phyloP scores from a whole-genome alignment of 2,888 invertebrate genomes.

The Tipula vernalis region DNA sequence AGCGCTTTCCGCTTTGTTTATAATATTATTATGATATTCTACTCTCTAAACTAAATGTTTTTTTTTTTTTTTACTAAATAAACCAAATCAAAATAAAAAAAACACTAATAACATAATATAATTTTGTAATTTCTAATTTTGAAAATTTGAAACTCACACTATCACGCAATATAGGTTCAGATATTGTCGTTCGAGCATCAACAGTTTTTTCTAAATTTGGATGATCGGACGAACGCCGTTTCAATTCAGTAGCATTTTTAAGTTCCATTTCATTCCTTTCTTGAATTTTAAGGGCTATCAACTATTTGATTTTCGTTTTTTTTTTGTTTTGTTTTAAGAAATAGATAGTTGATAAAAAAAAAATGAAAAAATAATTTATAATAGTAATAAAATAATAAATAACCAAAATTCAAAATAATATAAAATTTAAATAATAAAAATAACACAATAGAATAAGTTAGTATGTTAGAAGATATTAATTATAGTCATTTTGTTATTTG shows the following conservation, averaged over 20 bases:
- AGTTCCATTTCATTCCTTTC: not conserved
- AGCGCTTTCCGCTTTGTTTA: not conserved
- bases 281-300: not conserved
- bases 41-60: not conserved
- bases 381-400: not conserved
- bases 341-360: not conserved
- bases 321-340: not conserved
- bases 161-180: conserved; percentile 34
- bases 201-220: not conserved
- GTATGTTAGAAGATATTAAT: not conserved
- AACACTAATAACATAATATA: not conserved
- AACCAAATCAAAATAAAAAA: not conserved
- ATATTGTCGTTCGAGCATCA: conserved; percentile 12
- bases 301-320: not conserved
- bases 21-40: not conserved
- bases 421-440: not conserved
- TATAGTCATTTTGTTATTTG: not conserved
- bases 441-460: not conserved
- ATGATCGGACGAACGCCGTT: conserved; percentile 12
- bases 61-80: not conserved
- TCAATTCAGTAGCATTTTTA: not conserved
- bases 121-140: not conserved
- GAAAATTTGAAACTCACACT: conserved; percentile 20
- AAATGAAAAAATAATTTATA: not conserved
- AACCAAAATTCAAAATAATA: not conserved